phyloP scores from a whole-genome alignment of 2,888 invertebrate species.

The Lottia scabra region DNA sequence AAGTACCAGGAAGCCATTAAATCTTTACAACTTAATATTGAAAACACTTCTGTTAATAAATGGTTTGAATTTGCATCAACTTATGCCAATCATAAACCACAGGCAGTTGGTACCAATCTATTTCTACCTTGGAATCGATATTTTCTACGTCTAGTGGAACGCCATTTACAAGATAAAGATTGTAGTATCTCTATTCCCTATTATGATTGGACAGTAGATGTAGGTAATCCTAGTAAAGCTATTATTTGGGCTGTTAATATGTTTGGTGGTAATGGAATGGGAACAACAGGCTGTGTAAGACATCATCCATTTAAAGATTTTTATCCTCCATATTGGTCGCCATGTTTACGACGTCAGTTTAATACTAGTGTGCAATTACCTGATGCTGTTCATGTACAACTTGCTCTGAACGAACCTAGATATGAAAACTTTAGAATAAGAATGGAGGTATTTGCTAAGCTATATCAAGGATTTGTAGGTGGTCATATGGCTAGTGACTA shows the following conservation, averaged over 20 bases:
- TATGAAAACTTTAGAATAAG: conserved; percentile 56
- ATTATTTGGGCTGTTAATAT: conserved; percentile 61
- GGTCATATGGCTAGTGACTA: conserved; percentile 63
- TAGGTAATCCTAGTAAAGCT: conserved; percentile 54
- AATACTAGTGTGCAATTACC: conserved; percentile 55
- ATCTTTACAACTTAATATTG: conserved; percentile 40
- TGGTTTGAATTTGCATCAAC: conserved; percentile 60
- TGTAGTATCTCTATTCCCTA: conserved; percentile 65
- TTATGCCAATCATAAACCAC: conserved; percentile 56
- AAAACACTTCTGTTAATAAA: conserved; percentile 41
- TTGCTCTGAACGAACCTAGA: conserved; percentile 50
- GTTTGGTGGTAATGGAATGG: conserved; percentile 64
- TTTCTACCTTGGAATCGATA: conserved; percentile 66
- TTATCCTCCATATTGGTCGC: conserved; percentile 54
- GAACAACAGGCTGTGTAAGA: conserved; percentile 52
- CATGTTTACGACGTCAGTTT: conserved; percentile 61
- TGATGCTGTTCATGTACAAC: conserved; percentile 61
- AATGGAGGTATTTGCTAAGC: conserved; percentile 50
- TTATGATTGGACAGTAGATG: conserved; percentile 67
- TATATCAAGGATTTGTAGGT: conserved; percentile 62
- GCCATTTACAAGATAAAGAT: conserved; percentile 54
- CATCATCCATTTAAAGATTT: conserved; percentile 64
- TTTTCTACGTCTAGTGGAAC: conserved; percentile 59
- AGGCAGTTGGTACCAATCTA: conserved; percentile 53
- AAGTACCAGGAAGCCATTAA: conserved; percentile 60